phyloP scores from a whole-genome alignment of 2,113 vertebrate genomes.

The Macaca nemestrina region DNA sequence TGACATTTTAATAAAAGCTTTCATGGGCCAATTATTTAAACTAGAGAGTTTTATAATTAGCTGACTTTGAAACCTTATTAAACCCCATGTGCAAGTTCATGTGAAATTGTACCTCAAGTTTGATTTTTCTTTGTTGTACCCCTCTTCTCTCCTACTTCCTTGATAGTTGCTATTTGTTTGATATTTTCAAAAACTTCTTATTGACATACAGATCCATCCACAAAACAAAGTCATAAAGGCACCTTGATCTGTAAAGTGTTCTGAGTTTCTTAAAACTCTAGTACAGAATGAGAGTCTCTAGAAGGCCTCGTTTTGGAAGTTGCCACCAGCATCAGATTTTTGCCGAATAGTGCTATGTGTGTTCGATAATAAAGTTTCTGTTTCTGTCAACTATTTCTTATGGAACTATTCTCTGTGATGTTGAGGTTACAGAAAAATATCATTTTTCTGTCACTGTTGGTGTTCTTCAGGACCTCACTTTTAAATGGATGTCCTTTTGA shows the following conservation, averaged over 20 bases:
- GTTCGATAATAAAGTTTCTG: slow-evolving; percentile 19
- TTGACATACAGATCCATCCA: neutral
- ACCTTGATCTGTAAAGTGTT: neutral
- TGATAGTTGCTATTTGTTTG: neutral
- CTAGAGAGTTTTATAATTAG: neutral
- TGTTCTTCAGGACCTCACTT: slow-evolving; percentile 50
- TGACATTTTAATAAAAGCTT: neutral
- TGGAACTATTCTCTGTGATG: slow-evolving; percentile 38
- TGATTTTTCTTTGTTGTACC: neutral
- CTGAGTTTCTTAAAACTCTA: slow-evolving; percentile 30
- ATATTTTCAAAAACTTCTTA: neutral
- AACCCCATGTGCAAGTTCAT: neutral
- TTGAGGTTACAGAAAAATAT: slow-evolving; percentile 66
- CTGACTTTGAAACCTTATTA: neutral
- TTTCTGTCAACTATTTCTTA: slow-evolving; percentile 59
- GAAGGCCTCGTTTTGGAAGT: slow-evolving; percentile 29
- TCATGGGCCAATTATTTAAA: neutral
- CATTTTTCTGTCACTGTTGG: slow-evolving; percentile 56
- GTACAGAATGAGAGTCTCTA: neutral
- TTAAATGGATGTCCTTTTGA: slow-evolving; percentile 60
- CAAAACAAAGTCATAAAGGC: neutral
- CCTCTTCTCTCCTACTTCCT: neutral
- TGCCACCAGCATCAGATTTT: slow-evolving; percentile 37
- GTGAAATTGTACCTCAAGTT: neutral
- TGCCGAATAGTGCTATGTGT: slow-evolving; percentile 54